Percentiles rank a stretch among this genome's conserved stretches.
Evolutionary conservation across 2,888 invertebrate species (phyloP).

Genomic region (Athalia circularis): DNA sequence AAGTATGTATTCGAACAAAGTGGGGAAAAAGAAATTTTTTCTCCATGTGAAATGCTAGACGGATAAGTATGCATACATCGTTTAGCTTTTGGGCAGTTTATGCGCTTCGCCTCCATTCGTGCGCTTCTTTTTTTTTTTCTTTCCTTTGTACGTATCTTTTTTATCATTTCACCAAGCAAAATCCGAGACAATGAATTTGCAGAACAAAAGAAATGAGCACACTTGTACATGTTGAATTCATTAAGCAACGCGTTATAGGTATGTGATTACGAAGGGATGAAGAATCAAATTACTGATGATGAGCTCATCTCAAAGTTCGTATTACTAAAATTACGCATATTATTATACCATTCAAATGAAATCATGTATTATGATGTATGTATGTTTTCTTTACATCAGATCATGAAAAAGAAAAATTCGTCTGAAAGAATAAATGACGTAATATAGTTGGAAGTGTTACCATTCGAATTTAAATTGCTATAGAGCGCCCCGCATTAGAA

Average conservation of each 20-base stretch:
- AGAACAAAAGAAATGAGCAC: not conserved
- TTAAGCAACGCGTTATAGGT: slow-evolving; percentile 27
- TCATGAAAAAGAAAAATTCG: no score
- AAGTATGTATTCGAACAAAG: not conserved
- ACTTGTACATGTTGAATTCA: not conserved
- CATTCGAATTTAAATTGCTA: no score
- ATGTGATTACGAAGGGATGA: not conserved
- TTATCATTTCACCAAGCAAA: not conserved
- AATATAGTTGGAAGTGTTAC: no score
- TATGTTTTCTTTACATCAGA: no score
- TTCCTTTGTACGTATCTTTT: not conserved
- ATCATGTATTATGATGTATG: no score
- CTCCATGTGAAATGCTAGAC: not conserved
- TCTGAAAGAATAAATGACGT: no score
- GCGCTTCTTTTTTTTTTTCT: slow-evolving; percentile 16
- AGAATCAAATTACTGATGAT: not conserved
- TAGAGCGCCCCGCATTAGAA: no score
- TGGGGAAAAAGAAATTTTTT: not conserved
- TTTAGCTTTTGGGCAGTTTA: slow-evolving; percentile 17
- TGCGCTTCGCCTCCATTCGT: not conserved
- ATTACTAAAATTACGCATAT: no score
- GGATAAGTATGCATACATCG: slow-evolving; percentile 1
- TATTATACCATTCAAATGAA: no score
- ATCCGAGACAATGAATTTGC: slow-evolving; percentile 36
- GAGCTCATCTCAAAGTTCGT: no score